phyloP scores from a whole-genome alignment of 2,888 invertebrate species.

The Brachyptera risi region DNA sequence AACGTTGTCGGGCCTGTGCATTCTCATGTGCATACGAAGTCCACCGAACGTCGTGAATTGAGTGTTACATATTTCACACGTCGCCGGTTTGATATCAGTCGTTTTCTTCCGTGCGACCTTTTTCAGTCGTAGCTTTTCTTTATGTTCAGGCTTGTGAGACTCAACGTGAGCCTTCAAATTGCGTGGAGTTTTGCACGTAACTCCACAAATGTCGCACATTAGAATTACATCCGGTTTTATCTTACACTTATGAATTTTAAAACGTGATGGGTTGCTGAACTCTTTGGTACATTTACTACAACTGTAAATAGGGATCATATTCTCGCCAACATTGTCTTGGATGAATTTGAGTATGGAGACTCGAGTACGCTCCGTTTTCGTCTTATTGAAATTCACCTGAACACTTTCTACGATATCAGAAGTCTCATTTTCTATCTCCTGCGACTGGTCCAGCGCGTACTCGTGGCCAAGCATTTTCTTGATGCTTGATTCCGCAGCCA shows the following conservation, averaged over 20 bases:
- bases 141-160: neutral
- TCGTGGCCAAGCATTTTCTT: no score
- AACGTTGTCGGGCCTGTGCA: constrained; percentile 47
- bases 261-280: neutral
- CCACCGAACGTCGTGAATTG: constrained; percentile 62
- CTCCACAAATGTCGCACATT: neutral
- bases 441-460: no score
- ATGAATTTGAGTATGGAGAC: neutral
- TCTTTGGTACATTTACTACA: neutral
- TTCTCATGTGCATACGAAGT: constrained; percentile 70
- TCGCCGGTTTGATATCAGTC: neutral
- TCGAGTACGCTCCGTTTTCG: neutral
- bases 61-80: constrained; percentile 57
- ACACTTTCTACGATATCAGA: no score
- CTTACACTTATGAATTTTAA: neutral
- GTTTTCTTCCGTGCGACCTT: neutral
- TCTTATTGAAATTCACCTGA: no score
- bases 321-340: neutral
- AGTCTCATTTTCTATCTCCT: no score
- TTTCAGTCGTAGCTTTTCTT: neutral
- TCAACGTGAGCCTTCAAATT: neutral
- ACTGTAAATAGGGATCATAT: neutral
- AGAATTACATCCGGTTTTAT: neutral
- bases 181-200: neutral
- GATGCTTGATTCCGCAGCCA: no score